phyloP scores from a whole-genome alignment of 2,113 vertebrate species.

The Stomatorhinus ivindoensis region DNA sequence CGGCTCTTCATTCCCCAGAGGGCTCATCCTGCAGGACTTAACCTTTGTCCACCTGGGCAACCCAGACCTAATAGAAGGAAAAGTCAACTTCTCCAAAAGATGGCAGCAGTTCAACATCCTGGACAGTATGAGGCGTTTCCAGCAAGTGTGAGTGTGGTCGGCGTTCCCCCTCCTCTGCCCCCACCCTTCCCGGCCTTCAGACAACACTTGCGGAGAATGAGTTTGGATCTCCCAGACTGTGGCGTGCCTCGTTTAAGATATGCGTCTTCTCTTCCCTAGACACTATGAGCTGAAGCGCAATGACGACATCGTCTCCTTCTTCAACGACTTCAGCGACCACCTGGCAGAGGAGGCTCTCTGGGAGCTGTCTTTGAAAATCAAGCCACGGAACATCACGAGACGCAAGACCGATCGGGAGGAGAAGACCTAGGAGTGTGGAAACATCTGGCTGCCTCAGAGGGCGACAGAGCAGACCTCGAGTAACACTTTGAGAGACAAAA shows the following conservation, averaged over 20 bases:
- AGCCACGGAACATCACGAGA: conserved; percentile 83
- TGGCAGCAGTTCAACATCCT: conserved; percentile 99
- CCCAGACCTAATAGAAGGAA: conserved; percentile 88
- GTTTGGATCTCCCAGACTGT: not conserved
- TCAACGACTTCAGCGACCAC: conserved; percentile 98
- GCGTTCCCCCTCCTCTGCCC: not conserved
- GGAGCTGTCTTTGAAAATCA: conserved; percentile 97
- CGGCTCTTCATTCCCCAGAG: conserved; percentile 54
- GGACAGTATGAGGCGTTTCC: conserved; percentile 98
- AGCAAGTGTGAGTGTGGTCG: conserved; percentile 80
- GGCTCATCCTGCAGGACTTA: conserved; percentile 92
- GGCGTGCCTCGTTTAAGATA: not conserved
- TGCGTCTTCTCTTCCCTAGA: conserved; percentile 47
- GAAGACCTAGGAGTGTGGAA: conserved; percentile 70
- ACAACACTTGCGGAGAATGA: not conserved
- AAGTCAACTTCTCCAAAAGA: conserved; percentile 97
- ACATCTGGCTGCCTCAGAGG: conserved; percentile 43
- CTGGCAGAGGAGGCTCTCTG: conserved; percentile 93
- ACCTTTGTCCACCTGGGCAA: conserved; percentile 97
- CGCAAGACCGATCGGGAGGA: conserved; percentile 90
- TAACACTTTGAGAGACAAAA: conserved; percentile 30
- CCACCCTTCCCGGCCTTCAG: not conserved
- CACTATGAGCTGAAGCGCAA: conserved; percentile 93
- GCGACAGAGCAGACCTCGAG: conserved; percentile 51
- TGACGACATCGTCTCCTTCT: conserved; percentile 90